Evolutionary conservation across 2,888 invertebrate species (phyloP), one percentile per base, ranked within the genome.

Genomic region (Dynastes maya): DNA sequence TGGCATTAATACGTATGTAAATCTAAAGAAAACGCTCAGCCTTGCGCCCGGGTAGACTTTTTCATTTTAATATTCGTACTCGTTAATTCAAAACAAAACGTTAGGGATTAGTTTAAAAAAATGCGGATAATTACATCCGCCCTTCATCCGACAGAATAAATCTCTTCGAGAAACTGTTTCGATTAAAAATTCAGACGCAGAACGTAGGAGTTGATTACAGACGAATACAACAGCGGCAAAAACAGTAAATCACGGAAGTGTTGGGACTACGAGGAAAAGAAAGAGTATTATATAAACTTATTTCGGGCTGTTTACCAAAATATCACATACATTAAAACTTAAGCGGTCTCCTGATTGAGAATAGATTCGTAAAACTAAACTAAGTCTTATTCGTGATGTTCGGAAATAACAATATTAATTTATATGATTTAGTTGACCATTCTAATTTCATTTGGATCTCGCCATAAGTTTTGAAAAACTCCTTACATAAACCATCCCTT

Each of bases 31-130:
- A 58, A 29, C 55, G 63, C 61, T 68, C 49, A 37, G 37, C 6
- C 6, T 37, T 37, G 37, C 37, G 37, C 45, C 32, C 55, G 16
- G 6, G 8, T 55, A 74, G 77, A 77, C 76, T 80, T 77, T 77
- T 80, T 76, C 77, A 58, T 70, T 75, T 80, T 78, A 78, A 78
- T 80, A 80, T 80, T 78, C 78, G 78, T 78, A 78, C 78, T 65
- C 75, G 74, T 80, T 80, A 80, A 80, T 77, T 67, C 68, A 53
- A 76, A 76, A 76, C 76, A 76, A 76, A 76, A 64, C 76, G 22
- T 29, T 45, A 9, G 53, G 67, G 65, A 76, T 76, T 76, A 76
- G 65, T 76, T 76, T 65, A 55, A 37, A 40, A 65, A 67, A 75
- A 64, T 27, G 32, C 13, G 65, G 76, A 76, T 51, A 55, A 37